Evolutionary conservation across 2,113 vertebrate genomes (phyloP).

Genomic region (Cryptotis parvus): DNA sequence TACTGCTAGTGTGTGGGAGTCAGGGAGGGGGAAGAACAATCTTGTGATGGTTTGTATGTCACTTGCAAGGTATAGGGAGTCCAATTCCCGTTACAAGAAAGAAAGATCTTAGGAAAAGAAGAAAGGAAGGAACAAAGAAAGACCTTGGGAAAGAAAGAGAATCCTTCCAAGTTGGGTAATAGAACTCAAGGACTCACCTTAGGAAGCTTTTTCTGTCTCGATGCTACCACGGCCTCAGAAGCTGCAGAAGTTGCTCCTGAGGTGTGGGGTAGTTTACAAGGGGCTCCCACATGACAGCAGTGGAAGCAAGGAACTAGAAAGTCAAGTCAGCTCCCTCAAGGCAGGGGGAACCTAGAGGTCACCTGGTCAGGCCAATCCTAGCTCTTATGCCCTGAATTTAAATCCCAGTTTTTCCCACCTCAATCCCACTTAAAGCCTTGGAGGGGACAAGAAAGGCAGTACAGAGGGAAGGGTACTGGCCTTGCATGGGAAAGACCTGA

Average conservation of each 20-base stretch:
- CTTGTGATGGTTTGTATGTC: accelerated
- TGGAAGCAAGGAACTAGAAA: background rate
- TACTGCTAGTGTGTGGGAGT: background rate
- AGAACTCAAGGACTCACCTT: no score
- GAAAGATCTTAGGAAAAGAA: no score
- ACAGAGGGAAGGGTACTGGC: no score
- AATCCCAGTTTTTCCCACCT: background rate
- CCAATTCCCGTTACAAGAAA: no score
- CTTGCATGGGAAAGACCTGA: no score
- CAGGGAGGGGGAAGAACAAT: background rate
- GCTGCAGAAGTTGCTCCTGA: background rate
- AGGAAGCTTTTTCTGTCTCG: no score
- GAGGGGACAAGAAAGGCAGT: no score
- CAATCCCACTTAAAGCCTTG: background rate
- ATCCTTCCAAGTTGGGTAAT: background rate
- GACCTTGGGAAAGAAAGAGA: background rate
- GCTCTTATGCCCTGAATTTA: background rate
- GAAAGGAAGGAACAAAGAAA: no score
- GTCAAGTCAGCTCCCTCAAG: background rate
- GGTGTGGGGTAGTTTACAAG: background rate
- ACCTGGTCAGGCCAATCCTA: background rate
- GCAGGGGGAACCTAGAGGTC: background rate
- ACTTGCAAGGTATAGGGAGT: no score
- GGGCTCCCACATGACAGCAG: background rate
- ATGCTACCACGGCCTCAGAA: background rate